Base-by-base conservation (phyloP, 2,113 vertebrate genomes). In the Grammomys surdaster region DNA sequence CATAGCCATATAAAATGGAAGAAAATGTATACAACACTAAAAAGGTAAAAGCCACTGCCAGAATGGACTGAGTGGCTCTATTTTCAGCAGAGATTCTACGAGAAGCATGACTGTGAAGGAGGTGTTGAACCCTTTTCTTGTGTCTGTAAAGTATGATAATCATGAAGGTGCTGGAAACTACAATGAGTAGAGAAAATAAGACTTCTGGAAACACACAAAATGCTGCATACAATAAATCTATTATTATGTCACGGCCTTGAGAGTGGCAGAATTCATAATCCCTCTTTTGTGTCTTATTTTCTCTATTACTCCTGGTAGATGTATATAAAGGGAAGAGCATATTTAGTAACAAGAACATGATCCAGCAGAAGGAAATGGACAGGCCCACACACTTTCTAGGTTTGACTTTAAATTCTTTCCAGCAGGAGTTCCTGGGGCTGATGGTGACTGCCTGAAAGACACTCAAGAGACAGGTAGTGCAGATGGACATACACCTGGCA, bases 221-320 rank as follows among this genome's bases (percentile, higher is more conserved):
- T 40, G 46, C 65, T 7, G 1, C 2, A 12, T 54, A 90, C 6
- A 80, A 0, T 46, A 11, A 65, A 1, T 10, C 51, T 17, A 7
- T 2, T 2, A 46, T 48, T 20, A 4, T 28, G 9, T 51, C n/a
- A 10, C 0, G 0, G 22, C 8, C 1, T 48, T 0, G 0, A 84
- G 0, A 0, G 9, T 9, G 1, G 4, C 84, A 86, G 1, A 48
- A 13, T 20, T 48, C 43, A 67, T 3, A 86, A 86, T 86, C 7
- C 33, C 43, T 86, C 40, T 36, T 65, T 28, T 85, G 13, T 43
- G 82, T 65, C 40, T 3, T 19, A 58, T 85, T 85, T 85, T 43
- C 31, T 7, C 22, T 28, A 31, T 28, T 63, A 1, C 12, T 17
- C 2, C 46, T 43, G 7, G 7, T 31, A 65, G 22, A 19, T 3